Evolutionary conservation across 2,113 vertebrate genomes (phyloP).

Genomic region (Chroicocephalus ridibundus): DNA sequence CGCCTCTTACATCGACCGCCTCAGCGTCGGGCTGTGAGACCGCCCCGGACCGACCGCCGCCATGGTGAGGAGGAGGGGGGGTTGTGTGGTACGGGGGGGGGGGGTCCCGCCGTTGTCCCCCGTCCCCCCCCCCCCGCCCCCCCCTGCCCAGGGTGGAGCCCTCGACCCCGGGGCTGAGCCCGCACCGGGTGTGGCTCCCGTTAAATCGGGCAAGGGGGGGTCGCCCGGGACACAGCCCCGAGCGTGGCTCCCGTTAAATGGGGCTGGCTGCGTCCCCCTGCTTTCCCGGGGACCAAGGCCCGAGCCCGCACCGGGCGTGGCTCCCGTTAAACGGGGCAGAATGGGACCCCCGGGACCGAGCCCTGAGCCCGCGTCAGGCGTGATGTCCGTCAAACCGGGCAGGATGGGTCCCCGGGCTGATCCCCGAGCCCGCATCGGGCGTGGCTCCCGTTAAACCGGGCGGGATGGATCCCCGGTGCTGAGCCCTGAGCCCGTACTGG

Average conservation of each 20-base stretch:
- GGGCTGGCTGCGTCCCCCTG: background rate
- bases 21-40: slow-evolving; percentile 46
- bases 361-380: background rate
- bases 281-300: background rate
- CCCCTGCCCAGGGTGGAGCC: background rate
- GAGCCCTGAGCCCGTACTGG: background rate
- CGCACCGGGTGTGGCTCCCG: background rate
- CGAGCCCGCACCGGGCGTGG: background rate
- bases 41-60: background rate
- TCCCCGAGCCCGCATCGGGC: fast-evolving
- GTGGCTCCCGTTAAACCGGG: background rate
- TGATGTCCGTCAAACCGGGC: background rate
- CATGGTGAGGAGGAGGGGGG: background rate
- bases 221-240: background rate
- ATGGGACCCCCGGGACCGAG: too few species aligned
- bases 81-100: background rate
- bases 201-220: background rate
- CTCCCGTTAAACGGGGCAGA: background rate
- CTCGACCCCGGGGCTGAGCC: background rate
- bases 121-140: too few species aligned
- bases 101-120: background rate
- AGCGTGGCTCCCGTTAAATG: background rate
- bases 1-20: slow-evolving; percentile 36
- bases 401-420: background rate
- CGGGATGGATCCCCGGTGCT: background rate